Percentiles rank a stretch among this genome's conserved stretches.
phyloP scores from a whole-genome alignment of 1,140 invertebrate genomes.

The Harlomillsia oculata region DNA sequence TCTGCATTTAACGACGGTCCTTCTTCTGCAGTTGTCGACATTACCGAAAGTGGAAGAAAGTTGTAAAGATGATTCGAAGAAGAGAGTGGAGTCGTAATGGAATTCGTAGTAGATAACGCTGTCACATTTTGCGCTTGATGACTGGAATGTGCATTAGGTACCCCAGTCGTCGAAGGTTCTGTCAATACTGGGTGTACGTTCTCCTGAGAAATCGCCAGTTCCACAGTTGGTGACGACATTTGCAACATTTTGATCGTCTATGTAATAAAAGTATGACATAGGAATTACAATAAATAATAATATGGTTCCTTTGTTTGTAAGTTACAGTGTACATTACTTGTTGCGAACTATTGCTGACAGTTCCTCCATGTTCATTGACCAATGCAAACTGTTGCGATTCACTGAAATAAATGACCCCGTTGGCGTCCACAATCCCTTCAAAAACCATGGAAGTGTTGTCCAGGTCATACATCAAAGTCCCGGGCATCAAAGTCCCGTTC shows the following conservation, averaged over 20 bases:
- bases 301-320: neutral
- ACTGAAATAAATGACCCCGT: conserved; percentile 21
- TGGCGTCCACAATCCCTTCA: conserved; percentile 21
- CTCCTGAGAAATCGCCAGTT: too few species aligned
- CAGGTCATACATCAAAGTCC: conserved; percentile 11
- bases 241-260: conserved; percentile 9
- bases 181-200: too few species aligned
- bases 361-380: conserved; percentile 10
- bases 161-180: too few species aligned
- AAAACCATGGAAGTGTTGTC: conserved; percentile 24
- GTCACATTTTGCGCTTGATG: neutral
- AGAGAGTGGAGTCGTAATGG: neutral
- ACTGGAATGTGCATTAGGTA: too few species aligned
- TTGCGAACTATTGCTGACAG: too few species aligned
- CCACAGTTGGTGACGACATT: too few species aligned
- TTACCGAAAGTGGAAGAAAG: neutral
- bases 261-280: neutral
- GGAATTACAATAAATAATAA: neutral
- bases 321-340: too few species aligned
- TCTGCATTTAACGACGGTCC: neutral
- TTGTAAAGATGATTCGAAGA: neutral
- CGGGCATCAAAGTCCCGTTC: neutral
- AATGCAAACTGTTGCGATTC: conserved; percentile 15
- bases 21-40: neutral
- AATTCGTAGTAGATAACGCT: neutral